Evolutionary conservation across 2,888 invertebrate genomes (phyloP).

Genomic region (Dromius quadrimaculatus): DNA sequence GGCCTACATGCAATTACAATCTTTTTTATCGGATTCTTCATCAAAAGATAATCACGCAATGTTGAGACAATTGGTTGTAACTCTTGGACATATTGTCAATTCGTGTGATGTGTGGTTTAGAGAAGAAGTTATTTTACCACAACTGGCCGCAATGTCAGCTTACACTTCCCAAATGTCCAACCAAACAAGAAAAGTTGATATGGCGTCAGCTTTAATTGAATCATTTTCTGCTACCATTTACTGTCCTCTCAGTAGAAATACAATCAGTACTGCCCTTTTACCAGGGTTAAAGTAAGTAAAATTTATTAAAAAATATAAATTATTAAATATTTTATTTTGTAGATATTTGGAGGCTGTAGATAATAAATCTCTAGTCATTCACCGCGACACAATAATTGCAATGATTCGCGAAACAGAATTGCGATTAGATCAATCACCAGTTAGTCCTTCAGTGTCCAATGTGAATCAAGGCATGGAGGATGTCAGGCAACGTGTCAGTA

Average conservation of each 20-base stretch:
- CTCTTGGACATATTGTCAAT: constrained; percentile 73
- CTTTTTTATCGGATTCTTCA: constrained; percentile 64
- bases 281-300: constrained; percentile 68
- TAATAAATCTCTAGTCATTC: constrained; percentile 66
- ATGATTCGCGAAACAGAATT: constrained; percentile 71
- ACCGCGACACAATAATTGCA: constrained; percentile 68
- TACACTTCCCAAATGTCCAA: constrained; percentile 70
- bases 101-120: constrained; percentile 71
- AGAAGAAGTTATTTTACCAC: constrained; percentile 75
- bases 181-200: constrained; percentile 70
- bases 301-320: neutral
- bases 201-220: constrained; percentile 73
- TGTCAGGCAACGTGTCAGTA: constrained; percentile 72
- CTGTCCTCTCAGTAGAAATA: constrained; percentile 68
- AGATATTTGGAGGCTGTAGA: constrained; percentile 68
- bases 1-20: constrained; percentile 69
- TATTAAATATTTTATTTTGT: constrained; percentile 43
- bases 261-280: constrained; percentile 66
- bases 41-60: constrained; percentile 66
- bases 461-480: constrained; percentile 72
- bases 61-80: constrained; percentile 72
- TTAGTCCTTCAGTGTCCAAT: constrained; percentile 54
- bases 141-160: constrained; percentile 71
- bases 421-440: constrained; percentile 61
- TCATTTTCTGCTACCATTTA: constrained; percentile 73